Evolutionary conservation across 2,888 invertebrate species (phyloP), one percentile per base, ranked within the genome.

Genomic region (Pediacus dermestoides): DNA sequence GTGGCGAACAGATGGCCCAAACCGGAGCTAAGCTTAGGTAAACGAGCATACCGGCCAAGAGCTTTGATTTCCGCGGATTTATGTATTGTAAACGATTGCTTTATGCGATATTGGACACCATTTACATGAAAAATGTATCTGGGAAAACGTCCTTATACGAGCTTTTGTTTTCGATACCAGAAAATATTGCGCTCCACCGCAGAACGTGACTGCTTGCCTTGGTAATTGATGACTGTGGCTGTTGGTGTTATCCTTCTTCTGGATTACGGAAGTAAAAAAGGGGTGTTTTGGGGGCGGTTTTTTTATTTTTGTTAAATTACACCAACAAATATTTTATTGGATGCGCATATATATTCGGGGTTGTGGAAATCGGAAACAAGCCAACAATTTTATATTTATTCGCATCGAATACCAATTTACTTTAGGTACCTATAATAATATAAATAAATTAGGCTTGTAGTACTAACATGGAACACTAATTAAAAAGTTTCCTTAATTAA

Each of bases 81-180:
- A 70, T 70, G 69, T 70, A 67, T 70, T 70, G 70, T 70, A 70
- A 70, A 70, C 70, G 70, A 70, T 69, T 69, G 69, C 70, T 70
- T 70, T 70, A 70, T 70, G 69, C 68, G 69, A 70, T 70, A 70
- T 68, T 69, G 67, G 70, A 69, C 70, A 69, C 69, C 70, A 70
- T 70, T 70, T 70, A 70, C 70, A 70, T 70, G 70, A 70, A 70
- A 70, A 70, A 70, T 70, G 70, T 69, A 67, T 69, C 67, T 63
- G 63, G 64, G 63, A 65, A 63, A 66, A 63, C 67, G 68, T 64
- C 67, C 63, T 65, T 63, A 64, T 63, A 61, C 63, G 63, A 60
- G 68, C 68, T 68, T 68, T 68, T 68, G 68, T 68, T 70, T 68
- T 70, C 70, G 70, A 70, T 70, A 67, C 67, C 65, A 65, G 67